phyloP scores from a whole-genome alignment of 2,113 vertebrate genomes.

The Ophthalmolycus amberensis region DNA sequence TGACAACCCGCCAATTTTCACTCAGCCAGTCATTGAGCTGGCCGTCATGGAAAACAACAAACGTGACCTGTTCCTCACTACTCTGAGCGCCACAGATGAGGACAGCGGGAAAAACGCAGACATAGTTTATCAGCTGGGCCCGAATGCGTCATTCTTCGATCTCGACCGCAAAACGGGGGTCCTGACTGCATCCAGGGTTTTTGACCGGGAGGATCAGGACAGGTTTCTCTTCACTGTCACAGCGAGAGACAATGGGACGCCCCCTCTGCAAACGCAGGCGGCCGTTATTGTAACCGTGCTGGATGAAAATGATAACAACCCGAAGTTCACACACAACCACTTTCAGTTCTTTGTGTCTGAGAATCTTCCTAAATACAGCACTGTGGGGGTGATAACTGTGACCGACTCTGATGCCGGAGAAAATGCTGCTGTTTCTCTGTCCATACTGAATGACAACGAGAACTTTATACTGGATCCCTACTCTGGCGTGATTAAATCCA shows the following conservation, averaged over 20 bases:
- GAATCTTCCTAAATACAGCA: slow-evolving; percentile 98
- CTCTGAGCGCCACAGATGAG: slow-evolving; percentile 96
- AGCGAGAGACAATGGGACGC: slow-evolving; percentile 96
- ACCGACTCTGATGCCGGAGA: slow-evolving; percentile 96
- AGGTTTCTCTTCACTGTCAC: slow-evolving; percentile 97
- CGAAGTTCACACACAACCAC: slow-evolving; percentile 99
- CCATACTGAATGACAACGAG: slow-evolving; percentile 96
- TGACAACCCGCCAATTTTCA: slow-evolving; percentile 98
- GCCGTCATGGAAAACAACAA: slow-evolving; percentile 98
- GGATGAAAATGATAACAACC: slow-evolving; percentile 98
- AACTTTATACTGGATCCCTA: slow-evolving; percentile 97
- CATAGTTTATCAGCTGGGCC: slow-evolving; percentile 98
- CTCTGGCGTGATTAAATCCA: slow-evolving; percentile 98
- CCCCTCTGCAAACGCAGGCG: slow-evolving; percentile 96
- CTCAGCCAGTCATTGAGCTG: slow-evolving; percentile 98
- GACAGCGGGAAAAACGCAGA: slow-evolving; percentile 98
- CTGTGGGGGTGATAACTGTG: slow-evolving; percentile 97
- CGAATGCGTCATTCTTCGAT: slow-evolving; percentile 98
- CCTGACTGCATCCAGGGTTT: slow-evolving; percentile 96
- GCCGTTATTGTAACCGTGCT: slow-evolving; percentile 96
- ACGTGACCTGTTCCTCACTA: slow-evolving; percentile 96
- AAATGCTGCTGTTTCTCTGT: slow-evolving; percentile 95
- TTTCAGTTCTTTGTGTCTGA: slow-evolving; percentile 99
- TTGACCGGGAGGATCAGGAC: slow-evolving; percentile 98
- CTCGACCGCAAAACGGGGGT: slow-evolving; percentile 97